Base-by-base conservation (phyloP, 2,113 vertebrate genomes). In the Gasterosteus nipponicus region DNA sequence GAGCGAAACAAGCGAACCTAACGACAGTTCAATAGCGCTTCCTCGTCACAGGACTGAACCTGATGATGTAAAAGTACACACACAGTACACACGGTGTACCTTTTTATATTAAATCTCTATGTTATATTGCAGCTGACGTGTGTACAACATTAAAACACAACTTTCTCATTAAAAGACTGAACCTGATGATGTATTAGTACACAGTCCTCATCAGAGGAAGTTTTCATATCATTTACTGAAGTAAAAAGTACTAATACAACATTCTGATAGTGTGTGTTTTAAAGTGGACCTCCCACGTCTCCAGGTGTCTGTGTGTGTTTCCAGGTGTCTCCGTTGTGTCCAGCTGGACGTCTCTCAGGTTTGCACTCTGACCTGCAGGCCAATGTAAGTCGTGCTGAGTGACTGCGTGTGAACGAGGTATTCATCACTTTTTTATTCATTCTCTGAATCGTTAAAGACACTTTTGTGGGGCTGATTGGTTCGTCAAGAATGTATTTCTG, bases 371-470 rank as follows among this genome's bases (percentile, higher is more conserved):
- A 90, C 72, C 91, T 69, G 89, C 83, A 80, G 56, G 81, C 89
- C 86, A 88, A 92, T 93, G 93, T 92, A 93, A 92, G 90, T 93
- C 69, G 83, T 87, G 92, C 83, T 91, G 90, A 93, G 91, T 93
- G 88, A 80, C 90, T 92, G 89, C 93, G 85, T 93, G 86, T 93
- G 90, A 92, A 92, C 78, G 89, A 94, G 93, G 93, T 94, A 93
- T 91, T 88, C 22, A 81, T 87, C 49, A 10, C 57, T 62, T 68
- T 77, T 76, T 69, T 65, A 38, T 38, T 38, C 7, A 38, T 38
- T 78, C 65, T 78, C 26, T 3, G 59, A 53, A 61, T 81, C 44
- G 31, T 31, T 29, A 69, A 69, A 39, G 26, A 75, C 59, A 15
- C 51, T 69, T 59, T 53, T 35, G 29, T 38, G 46, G 58, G 66